Base-by-base conservation (phyloP, 2,113 vertebrate species). In the Cyanoderma ruficeps region DNA sequence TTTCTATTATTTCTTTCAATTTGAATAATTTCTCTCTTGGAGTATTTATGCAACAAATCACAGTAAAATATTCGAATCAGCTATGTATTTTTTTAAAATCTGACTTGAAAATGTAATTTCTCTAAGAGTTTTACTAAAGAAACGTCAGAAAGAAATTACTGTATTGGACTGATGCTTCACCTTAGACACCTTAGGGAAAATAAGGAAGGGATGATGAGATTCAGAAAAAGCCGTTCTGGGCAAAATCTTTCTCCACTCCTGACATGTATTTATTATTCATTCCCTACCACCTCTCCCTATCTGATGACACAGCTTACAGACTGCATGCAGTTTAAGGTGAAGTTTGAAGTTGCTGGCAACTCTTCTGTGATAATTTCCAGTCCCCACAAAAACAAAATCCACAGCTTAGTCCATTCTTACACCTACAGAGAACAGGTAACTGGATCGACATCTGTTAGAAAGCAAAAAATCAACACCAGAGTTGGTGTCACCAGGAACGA, bases 161-260 rank as follows among this genome's bases (percentile, higher is more conserved):
- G 25, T 44, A 74, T 46, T 20, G 9, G 20, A 37, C 19, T 2
- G 5, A 67, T 2, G 1, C 11, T 50, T 93, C 27, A 24, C 25
- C 50, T 70, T 25, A 20, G 10, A 63, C 4, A 59, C 5, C 10
- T 39, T 4, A 13, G 22, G 33, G 21, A 84, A 94, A 78, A 81
- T 3, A 74, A 0, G 0, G 13, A 74, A 74, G 5, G 23, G 25
- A 57, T 2, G 0, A 42, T 0, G 4, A 27, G 9, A 57, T 35
- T 55, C 39, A 78, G 46, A 70, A 70, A n/a, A 53, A 33, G 27
- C 50, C 49, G 13, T 27, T 70, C 67, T 33, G 19, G 4, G 8
- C 49, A 72, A 31, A 63, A 61, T 60, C 30, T 39, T 83, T 80
- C 83, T 77, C 53, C 77, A 24, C 49, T 72, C n/a, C 13, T 76